Evolutionary conservation across 2,113 vertebrate genomes (phyloP).

Genomic region (Deroptyus accipitrinus): DNA sequence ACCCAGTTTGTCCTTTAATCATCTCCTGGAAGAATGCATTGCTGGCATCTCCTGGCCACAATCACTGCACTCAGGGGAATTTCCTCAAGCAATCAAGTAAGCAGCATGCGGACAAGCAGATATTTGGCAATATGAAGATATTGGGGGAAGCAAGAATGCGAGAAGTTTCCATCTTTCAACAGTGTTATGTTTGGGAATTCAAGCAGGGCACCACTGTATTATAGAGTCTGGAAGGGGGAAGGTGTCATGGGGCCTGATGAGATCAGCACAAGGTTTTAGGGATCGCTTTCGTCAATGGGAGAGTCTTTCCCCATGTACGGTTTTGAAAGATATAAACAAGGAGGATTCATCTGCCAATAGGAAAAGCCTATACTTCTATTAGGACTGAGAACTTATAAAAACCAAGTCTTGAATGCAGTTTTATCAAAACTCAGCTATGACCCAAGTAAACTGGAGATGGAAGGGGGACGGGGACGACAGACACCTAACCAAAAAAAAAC

Average conservation of each 20-base stretch:
- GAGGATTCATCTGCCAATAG: background rate
- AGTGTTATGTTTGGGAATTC: background rate
- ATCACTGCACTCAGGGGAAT: background rate
- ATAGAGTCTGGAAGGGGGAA: background rate
- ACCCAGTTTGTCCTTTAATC: background rate
- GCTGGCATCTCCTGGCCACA: background rate
- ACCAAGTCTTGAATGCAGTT: background rate
- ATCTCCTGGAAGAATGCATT: background rate
- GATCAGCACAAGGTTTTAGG: background rate
- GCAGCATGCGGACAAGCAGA: background rate
- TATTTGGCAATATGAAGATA: background rate
- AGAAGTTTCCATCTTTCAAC: background rate
- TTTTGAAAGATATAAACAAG: background rate
- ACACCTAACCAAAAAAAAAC: background rate
- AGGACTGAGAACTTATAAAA: background rate
- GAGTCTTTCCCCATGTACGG: accelerated
- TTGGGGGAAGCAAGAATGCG: background rate
- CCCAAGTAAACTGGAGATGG: background rate
- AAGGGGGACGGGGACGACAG: background rate
- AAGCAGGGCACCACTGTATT: background rate
- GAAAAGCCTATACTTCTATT: background rate
- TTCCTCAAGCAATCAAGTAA: background rate
- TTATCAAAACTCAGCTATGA: background rate
- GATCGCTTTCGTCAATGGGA: background rate
- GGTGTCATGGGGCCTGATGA: background rate